Percentiles rank a stretch among this genome's conserved stretches.
Evolutionary conservation across 2,113 vertebrate genomes (phyloP).

Genomic region (Tachycineta bicolor): DNA sequence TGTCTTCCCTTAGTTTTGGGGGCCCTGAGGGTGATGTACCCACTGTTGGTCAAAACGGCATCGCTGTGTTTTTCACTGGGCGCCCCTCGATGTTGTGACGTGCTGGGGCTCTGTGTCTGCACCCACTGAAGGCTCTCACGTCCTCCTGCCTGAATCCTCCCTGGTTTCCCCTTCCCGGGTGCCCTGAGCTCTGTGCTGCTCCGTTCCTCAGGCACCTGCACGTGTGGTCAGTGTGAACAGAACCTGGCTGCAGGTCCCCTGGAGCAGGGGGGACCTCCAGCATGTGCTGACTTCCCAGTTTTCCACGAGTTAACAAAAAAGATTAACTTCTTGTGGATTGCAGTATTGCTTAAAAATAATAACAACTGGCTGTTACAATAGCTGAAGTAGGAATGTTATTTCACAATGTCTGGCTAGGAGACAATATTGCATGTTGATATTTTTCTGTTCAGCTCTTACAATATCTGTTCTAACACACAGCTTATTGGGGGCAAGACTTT

Average conservation of each 20-base stretch:
- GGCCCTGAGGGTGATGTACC: not conserved
- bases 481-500: not conserved
- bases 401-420: conserved; percentile 23
- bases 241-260: not conserved
- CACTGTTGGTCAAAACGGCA: not conserved
- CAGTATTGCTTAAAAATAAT: conserved; percentile 20
- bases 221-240: rapidly evolving
- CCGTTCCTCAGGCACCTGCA: rapidly evolving
- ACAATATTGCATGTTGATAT: not conserved
- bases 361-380: not conserved
- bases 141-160: not conserved
- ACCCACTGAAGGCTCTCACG: not conserved
- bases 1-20: not conserved
- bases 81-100: rapidly evolving
- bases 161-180: not conserved
- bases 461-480: not conserved
- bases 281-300: not conserved
- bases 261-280: not conserved
- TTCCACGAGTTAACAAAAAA: conserved; percentile 27
- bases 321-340: not conserved
- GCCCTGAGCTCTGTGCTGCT: not conserved
- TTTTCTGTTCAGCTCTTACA: not conserved
- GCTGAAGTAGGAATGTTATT: not conserved
- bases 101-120: not conserved
- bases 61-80: not conserved